These are phyloP conservation scores for Pentalonia nigronervosa DNA, from an alignment of 1,140 invertebrate species.

Conservation along the genomic window DNA sequence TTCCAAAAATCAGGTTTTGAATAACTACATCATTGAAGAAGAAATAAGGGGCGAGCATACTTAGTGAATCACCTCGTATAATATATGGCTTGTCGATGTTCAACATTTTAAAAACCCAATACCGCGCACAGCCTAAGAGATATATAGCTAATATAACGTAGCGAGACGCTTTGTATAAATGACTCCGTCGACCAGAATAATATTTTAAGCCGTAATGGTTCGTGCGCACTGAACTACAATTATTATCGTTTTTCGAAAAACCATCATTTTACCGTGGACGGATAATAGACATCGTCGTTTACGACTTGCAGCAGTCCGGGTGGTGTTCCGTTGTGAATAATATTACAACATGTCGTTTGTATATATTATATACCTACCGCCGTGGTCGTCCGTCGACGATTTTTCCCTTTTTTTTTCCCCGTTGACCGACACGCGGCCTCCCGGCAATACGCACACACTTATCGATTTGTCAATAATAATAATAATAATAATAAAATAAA, in stretches of 20 bases:
- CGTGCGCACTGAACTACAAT: background rate
- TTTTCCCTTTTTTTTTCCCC: background rate
- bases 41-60: too few species aligned
- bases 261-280: background rate
- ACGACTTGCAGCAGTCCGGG: background rate
- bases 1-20: too few species aligned
- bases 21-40: too few species aligned
- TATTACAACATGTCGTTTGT: background rate
- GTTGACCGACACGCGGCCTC: background rate
- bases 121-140: too few species aligned
- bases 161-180: background rate
- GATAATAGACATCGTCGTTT: background rate
- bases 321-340: background rate
- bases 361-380: too few species aligned
- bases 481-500: conserved; percentile 31
- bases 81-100: too few species aligned
- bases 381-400: background rate
- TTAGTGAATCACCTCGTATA: too few species aligned
- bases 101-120: too few species aligned
- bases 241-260: background rate
- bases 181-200: background rate
- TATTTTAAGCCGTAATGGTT: background rate
- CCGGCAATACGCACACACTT: conserved; percentile 30
- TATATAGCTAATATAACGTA: too few species aligned
- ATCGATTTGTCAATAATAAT: conserved; percentile 47